Evolutionary conservation across 2,113 vertebrate genomes (phyloP).

Genomic region (Myxocyprinus asiaticus): DNA sequence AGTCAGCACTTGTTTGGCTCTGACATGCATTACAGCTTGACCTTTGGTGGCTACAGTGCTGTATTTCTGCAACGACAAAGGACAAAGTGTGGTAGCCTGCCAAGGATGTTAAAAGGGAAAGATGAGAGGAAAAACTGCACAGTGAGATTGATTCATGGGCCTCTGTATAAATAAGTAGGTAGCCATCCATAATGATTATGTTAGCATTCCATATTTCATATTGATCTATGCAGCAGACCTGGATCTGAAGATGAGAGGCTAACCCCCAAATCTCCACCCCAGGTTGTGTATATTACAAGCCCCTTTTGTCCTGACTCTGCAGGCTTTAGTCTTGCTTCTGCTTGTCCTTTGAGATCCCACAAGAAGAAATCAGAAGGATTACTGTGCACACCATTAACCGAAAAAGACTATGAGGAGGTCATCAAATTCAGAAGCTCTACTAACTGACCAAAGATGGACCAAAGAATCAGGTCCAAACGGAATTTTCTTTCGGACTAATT

Average conservation of each 20-base stretch:
- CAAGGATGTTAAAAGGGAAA: slow-evolving; percentile 14
- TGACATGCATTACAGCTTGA: slow-evolving; percentile 1
- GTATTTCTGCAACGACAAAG: background rate
- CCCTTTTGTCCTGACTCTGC: slow-evolving; percentile 41
- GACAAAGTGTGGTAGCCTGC: background rate
- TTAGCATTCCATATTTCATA: slow-evolving; percentile 40
- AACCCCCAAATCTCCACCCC: slow-evolving; percentile 36
- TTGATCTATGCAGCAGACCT: slow-evolving; percentile 37
- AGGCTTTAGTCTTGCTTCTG: slow-evolving; percentile 21
- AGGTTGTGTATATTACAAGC: slow-evolving; percentile 24
- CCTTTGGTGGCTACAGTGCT: slow-evolving; percentile 15
- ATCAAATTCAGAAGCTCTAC: background rate
- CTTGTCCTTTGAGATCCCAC: slow-evolving; percentile 27
- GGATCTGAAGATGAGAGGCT: slow-evolving; percentile 43
- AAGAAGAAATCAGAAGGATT: slow-evolving; percentile 28
- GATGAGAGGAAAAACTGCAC: background rate
- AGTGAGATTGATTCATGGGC: slow-evolving; percentile 21
- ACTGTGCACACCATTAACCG: background rate
- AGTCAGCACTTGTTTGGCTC: too few relatives aligned
- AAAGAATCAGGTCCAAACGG: background rate
- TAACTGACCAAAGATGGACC: background rate
- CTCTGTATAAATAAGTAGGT: slow-evolving; percentile 3
- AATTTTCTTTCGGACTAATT: too few relatives aligned
- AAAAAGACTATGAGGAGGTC: too few relatives aligned
- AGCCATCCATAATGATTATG: slow-evolving; percentile 29